Percentiles rank a stretch among this genome's conserved stretches.
phyloP scores from a whole-genome alignment of 1,140 invertebrate genomes.

The Chlorops oryzae region DNA sequence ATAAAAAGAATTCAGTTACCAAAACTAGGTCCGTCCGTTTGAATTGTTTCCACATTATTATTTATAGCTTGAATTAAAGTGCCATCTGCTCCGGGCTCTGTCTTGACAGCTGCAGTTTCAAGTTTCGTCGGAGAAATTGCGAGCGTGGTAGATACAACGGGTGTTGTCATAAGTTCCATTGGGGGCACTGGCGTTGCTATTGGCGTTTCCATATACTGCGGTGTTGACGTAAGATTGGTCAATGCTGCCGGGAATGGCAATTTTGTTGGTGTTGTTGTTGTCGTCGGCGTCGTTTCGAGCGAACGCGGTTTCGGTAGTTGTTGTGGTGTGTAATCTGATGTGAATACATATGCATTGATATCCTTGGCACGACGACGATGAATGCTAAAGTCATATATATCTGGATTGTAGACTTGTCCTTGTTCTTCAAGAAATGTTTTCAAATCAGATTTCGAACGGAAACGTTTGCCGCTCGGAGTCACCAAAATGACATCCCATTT shows the following conservation, averaged over 20 bases:
- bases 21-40: too few species aligned
- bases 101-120: too few species aligned
- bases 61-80: too few species aligned
- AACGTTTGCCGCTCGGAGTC: constrained; percentile 57
- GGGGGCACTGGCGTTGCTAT: constrained; percentile 35
- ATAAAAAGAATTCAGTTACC: constrained; percentile 13
- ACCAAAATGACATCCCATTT: constrained; percentile 76
- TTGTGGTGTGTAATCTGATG: constrained; percentile 42
- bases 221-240: neutral
- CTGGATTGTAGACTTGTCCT: constrained; percentile 49
- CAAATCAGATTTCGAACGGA: constrained; percentile 58
- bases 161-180: constrained; percentile 30
- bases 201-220: constrained; percentile 38
- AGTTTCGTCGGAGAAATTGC: neutral
- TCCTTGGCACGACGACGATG: constrained; percentile 53
- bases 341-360: constrained; percentile 51
- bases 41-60: too few species aligned
- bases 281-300: constrained; percentile 18
- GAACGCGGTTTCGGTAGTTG: constrained; percentile 26
- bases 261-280: constrained; percentile 5
- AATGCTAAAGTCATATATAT: constrained; percentile 58
- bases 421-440: constrained; percentile 53
- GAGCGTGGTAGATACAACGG: neutral
- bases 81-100: too few species aligned
- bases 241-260: neutral